Conservation (phyloP, 2,797 vertebrate genomes). For the Pseudochromis fuscus region DNA sequence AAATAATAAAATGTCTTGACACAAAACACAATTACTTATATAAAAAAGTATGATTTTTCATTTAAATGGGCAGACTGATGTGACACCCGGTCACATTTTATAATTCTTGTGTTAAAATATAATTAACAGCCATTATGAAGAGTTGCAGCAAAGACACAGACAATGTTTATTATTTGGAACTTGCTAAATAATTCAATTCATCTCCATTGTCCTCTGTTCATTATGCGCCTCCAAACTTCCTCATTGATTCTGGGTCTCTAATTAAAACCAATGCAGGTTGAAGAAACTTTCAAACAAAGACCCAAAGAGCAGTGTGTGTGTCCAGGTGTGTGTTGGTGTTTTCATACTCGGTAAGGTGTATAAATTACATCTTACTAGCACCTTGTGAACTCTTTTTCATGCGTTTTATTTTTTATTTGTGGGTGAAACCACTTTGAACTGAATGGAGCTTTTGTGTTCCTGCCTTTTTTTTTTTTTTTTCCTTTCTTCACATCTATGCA, state of each 20-base stretch:
- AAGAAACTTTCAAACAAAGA: slow-evolving; percentile 7
- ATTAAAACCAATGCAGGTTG: slow-evolving; percentile 9
- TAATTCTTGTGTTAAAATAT: slow-evolving; percentile 28
- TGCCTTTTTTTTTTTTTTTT: slow-evolving; percentile 17
- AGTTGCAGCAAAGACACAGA: slow-evolving; percentile 11
- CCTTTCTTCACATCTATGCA: slow-evolving; percentile 52
- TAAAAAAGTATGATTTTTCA: slow-evolving; percentile 37
- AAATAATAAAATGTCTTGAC: too few species aligned
- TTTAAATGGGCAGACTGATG: slow-evolving; percentile 35
- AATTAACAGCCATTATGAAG: slow-evolving; percentile 46
- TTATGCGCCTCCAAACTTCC: neutral
- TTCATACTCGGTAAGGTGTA: neutral
- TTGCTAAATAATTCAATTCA: slow-evolving; percentile 38
- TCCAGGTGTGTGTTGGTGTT: neutral
- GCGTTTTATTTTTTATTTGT: slow-evolving; percentile 29
- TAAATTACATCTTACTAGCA: slow-evolving; percentile 15
- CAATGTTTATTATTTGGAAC: slow-evolving; percentile 21
- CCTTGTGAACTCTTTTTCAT: slow-evolving; percentile 16
- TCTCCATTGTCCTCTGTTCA: slow-evolving; percentile 3
- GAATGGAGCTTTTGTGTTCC: slow-evolving; percentile 14
- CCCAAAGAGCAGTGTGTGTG: neutral
- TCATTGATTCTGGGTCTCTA: slow-evolving; percentile 3
- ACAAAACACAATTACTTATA: slow-evolving; percentile 25
- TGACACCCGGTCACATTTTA: slow-evolving; percentile 12
- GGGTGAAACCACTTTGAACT: slow-evolving; percentile 41